These are phyloP conservation scores for Spinus pinus DNA, from an alignment of 2,797 vertebrate species.

Conservation along the genomic window DNA sequence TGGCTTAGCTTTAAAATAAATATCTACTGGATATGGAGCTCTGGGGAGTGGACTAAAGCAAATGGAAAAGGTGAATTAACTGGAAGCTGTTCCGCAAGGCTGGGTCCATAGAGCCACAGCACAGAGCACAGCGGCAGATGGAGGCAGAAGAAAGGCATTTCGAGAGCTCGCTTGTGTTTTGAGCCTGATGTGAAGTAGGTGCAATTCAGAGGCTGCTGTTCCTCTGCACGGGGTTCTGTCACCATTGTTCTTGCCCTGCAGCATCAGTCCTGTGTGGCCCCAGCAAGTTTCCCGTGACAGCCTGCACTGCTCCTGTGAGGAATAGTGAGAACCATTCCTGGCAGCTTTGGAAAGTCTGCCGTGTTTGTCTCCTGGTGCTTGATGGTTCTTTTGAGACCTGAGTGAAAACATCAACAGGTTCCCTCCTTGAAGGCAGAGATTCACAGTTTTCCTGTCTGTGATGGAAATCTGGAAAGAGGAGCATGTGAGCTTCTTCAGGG, in stretches of 20 bases:
- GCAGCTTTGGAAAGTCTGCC: neutral
- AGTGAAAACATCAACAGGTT: neutral
- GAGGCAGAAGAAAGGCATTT: neutral
- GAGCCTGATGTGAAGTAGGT: neutral
- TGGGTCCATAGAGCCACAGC: neutral
- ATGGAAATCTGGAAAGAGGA: neutral
- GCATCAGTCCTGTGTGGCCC: neutral
- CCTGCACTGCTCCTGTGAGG: fast-evolving
- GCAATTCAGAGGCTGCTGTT: neutral
- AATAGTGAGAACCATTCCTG: fast-evolving
- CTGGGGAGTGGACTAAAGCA: neutral
- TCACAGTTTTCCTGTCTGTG: neutral
- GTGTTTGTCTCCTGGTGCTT: neutral
- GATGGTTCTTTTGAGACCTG: neutral
- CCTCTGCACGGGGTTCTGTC: neutral
- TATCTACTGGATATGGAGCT: neutral
- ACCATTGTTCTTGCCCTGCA: neutral
- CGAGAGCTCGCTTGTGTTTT: neutral
- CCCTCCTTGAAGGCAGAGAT: neutral
- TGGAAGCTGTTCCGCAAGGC: neutral
- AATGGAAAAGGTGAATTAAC: neutral
- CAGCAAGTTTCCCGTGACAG: fast-evolving
- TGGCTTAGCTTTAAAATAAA: constrained; percentile 34
- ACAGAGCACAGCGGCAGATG: neutral
- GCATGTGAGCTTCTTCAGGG: fast-evolving